These are phyloP conservation scores for Zygogramma bicolorata DNA, from an alignment of 2,888 invertebrate species.

Conservation along the genomic window DNA sequence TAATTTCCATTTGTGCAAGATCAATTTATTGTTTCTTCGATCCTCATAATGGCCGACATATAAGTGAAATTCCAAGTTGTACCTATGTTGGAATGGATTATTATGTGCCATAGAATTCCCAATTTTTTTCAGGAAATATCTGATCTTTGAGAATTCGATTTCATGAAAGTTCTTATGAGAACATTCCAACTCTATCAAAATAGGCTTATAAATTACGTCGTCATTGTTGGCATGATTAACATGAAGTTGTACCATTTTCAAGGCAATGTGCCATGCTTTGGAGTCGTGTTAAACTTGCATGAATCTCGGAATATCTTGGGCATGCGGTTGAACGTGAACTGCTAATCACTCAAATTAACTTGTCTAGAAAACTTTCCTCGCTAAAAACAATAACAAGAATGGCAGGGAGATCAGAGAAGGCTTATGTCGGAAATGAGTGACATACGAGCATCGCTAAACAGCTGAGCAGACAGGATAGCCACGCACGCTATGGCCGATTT, in stretches of 20 bases:
- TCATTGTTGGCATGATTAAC: too few species aligned
- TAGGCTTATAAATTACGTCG: too few species aligned
- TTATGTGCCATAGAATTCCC: too few species aligned
- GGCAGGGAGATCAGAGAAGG: conserved; percentile 54
- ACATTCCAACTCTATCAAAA: too few species aligned
- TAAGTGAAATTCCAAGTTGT: too few species aligned
- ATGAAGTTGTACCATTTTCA: neutral
- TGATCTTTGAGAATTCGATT: too few species aligned
- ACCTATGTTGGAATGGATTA: too few species aligned
- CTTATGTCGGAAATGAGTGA: conserved; percentile 67
- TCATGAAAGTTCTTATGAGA: too few species aligned
- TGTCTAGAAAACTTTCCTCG: conserved; percentile 15
- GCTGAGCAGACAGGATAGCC: conserved; percentile 67
- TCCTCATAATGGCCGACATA: too few species aligned
- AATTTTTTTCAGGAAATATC: too few species aligned
- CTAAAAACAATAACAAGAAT: conserved; percentile 39
- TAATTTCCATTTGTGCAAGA: too few species aligned
- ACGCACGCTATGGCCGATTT: conserved; percentile 68
- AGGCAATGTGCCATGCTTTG: neutral
- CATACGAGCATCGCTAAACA: conserved; percentile 68
- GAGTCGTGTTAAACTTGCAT: neutral
- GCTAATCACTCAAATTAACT: conserved; percentile 17
- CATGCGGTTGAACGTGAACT: neutral
- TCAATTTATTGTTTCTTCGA: too few species aligned
- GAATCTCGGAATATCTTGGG: neutral